Evolutionary conservation across 1,140 invertebrate species (phyloP).

Genomic region (Kradibia gibbosae): DNA sequence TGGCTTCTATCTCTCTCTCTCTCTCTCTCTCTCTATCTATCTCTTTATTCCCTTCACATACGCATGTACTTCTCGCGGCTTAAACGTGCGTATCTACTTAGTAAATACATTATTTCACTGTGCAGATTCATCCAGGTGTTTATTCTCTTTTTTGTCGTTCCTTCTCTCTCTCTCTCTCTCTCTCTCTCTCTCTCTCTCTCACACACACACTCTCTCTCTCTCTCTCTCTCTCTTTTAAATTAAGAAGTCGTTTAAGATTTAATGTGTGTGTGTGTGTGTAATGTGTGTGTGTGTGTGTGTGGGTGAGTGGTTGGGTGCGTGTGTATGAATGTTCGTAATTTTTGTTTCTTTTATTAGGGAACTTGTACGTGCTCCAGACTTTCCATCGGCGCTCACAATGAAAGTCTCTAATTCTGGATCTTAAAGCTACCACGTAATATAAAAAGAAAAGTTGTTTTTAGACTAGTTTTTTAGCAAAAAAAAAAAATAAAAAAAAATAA

Average conservation of each 20-base stretch:
- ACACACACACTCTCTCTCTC: no score
- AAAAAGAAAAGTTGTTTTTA: slow-evolving; percentile 48
- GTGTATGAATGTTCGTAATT: no score
- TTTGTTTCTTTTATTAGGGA: slow-evolving; percentile 50
- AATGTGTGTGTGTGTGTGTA: slow-evolving; percentile 22
- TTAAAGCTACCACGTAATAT: slow-evolving; percentile 52
- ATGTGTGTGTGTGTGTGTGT: slow-evolving; percentile 12
- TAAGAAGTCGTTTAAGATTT: slow-evolving; percentile 51
- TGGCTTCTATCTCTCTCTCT: no score
- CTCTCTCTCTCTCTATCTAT: no score
- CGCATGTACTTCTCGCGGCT: slow-evolving; percentile 39
- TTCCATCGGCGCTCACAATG: slow-evolving; percentile 49
- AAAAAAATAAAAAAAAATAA: slow-evolving; percentile 35
- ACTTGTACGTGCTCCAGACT: slow-evolving; percentile 53
- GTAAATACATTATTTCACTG: slow-evolving; percentile 46
- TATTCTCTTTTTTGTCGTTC: slow-evolving; percentile 43
- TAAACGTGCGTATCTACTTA: slow-evolving; percentile 48
- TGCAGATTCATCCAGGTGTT: slow-evolving; percentile 50
- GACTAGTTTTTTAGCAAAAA: slow-evolving; percentile 50
- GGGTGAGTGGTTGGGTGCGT: slow-evolving; percentile 36
- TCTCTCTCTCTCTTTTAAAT: no score
- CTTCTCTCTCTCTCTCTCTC: no score
- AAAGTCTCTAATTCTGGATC: slow-evolving; percentile 53
- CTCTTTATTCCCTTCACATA: slow-evolving; percentile 22
- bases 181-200: no score